Conservation (phyloP, 2,888 invertebrate genomes). For the Platypus cylindrus region DNA sequence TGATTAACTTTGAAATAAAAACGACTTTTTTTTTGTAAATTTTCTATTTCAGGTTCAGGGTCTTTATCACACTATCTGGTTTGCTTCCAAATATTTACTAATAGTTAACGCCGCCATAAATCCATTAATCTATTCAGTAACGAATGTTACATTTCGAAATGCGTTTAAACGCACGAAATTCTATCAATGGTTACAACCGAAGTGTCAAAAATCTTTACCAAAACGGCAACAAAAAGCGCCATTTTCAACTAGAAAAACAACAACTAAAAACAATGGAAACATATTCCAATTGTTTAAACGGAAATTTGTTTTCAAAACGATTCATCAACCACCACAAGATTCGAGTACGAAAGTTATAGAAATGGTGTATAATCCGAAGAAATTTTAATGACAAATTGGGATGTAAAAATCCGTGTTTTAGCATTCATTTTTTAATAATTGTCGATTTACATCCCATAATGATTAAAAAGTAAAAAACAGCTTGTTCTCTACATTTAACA, state of each 20-base stretch:
- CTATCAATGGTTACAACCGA: background rate
- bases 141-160: constrained; percentile 53
- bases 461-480: too few relatives aligned
- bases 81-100: constrained; percentile 54
- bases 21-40: background rate
- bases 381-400: too few relatives aligned
- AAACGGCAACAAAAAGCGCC: constrained; percentile 1
- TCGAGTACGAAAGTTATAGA: constrained; percentile 1
- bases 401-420: too few relatives aligned
- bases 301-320: background rate
- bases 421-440: too few relatives aligned
- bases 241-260: background rate
- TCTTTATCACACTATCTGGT: constrained; percentile 49
- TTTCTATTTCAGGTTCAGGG: constrained; percentile 39
- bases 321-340: background rate
- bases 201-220: background rate
- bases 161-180: constrained; percentile 45
- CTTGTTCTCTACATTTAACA: too few relatives aligned
- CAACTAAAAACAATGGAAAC: background rate
- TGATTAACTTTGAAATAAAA: background rate
- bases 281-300: constrained; percentile 1
- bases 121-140: constrained; percentile 65
- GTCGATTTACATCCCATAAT: too few relatives aligned
- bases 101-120: constrained; percentile 62
- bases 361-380: constrained; percentile 1